phyloP scores from a whole-genome alignment of 1,140 invertebrate species.

The Aphis craccivora region DNA sequence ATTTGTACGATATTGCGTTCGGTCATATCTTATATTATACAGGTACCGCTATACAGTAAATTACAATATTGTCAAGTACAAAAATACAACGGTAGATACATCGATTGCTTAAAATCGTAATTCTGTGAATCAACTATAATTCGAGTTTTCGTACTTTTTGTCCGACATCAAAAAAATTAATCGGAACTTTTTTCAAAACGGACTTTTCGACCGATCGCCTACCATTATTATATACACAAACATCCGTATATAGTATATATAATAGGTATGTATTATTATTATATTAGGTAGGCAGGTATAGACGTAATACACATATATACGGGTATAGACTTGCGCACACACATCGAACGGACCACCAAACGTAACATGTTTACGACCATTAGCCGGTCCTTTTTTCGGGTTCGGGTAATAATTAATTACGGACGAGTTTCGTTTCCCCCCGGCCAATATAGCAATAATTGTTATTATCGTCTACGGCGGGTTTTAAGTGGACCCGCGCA shows the following conservation, averaged over 20 bases:
- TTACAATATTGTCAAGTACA: no score
- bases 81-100: no score
- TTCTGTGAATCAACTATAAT: no score
- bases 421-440: conserved; percentile 40
- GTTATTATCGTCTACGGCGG: not conserved
- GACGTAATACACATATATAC: not conserved
- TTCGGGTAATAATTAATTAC: conserved; percentile 55
- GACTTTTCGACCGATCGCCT: no score
- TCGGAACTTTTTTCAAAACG: no score
- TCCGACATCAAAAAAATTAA: no score
- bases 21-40: no score
- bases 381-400: conserved; percentile 54
- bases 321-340: not conserved
- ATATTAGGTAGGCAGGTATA: not conserved
- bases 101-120: no score
- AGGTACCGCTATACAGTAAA: no score
- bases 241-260: not conserved
- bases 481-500: conserved; percentile 16
- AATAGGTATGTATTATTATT: not conserved
- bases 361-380: conserved; percentile 51
- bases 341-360: conserved; percentile 35
- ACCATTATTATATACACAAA: not conserved
- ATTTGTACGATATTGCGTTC: no score
- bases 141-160: no score
- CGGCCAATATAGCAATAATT: not conserved